Percentiles rank a stretch among this genome's conserved stretches.
Conservation (phyloP, 37 sponge, comb jelly and placozoan species). For the Ianthella basta region DNA sequence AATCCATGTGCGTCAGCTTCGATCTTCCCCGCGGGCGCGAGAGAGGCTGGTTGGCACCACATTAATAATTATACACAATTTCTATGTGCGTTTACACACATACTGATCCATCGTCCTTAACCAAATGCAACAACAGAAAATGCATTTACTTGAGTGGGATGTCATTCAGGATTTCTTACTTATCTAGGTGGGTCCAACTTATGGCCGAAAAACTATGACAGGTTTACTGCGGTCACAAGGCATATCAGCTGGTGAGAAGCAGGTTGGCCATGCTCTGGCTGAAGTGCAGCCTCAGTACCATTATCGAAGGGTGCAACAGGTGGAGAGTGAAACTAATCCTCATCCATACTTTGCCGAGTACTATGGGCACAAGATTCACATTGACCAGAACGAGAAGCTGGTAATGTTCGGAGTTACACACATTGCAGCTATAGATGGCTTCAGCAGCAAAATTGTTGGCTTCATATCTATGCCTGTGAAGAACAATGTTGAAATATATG, state of each 20-base stretch:
- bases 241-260: slow-evolving; percentile 24
- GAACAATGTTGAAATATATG: slow-evolving; percentile 64
- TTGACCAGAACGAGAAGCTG: slow-evolving; percentile 76
- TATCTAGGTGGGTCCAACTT: slow-evolving; percentile 53
- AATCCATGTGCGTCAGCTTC: too few species aligned
- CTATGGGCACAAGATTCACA: slow-evolving; percentile 73
- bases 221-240: slow-evolving; percentile 48
- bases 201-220: slow-evolving; percentile 63
- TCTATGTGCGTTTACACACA: too few species aligned
- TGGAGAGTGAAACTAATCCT: slow-evolving; percentile 46
- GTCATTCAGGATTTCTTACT: neutral
- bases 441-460: slow-evolving; percentile 57
- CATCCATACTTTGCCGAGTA: slow-evolving; percentile 60
- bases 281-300: slow-evolving; percentile 42
- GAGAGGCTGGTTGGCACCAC: too few species aligned
- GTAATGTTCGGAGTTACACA: slow-evolving; percentile 75
- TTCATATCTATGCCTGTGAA: slow-evolving; percentile 62
- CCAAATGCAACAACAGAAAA: neutral
- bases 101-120: too few species aligned
- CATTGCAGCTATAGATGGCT: slow-evolving; percentile 65
- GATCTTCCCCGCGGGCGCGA: too few species aligned
- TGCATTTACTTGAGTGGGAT: neutral
- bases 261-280: slow-evolving; percentile 41
- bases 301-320: slow-evolving; percentile 7
- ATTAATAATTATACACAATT: too few species aligned